Evolutionary conservation across 2,113 vertebrate genomes (phyloP), one percentile per base, ranked within the genome.

Genomic region (Cheirogaleus medius): DNA sequence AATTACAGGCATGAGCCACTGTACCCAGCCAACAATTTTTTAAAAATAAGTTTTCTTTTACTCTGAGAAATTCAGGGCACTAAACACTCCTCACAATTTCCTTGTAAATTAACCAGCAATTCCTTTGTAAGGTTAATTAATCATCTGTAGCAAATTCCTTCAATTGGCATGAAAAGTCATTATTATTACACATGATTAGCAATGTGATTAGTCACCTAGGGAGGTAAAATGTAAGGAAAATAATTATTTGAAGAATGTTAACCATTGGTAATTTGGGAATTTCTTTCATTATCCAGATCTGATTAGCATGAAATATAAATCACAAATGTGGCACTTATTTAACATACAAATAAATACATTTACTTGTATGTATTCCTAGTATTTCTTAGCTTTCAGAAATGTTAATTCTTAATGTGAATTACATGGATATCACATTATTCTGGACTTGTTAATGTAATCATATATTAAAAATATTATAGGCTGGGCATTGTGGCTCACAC

Each of bases 231-330:
- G 91, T 97, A 94, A 97, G 96, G 92, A 98, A 98, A 97, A n/a
- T 84, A 98, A 95, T 98, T 94, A 98, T 98, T 98, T 97, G 95
- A 93, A 97, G 95, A 97, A 97, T 97, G 96, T 95, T 96, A 98
- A 87, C 97, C 95, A 97, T 78, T 89, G 77, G 97, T 98, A 93
- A 96, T 88, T 91, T 96, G 85, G 42, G 89, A 98, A 97, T 98
- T 98, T 98, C 81, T 73, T 56, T 98, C 95, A 87, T 98, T 98
- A 97, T 96, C 98, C 92, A 96, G 97, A 96, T 78, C 92, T 97
- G 97, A 98, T 98, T 97, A 98, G 91, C 94, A 95, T 90, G 97
- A 98, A 98, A 97, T 96, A 90, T 93, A 98, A 98, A 97, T 98
- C 94, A 96, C 94, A 98, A 97, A 49, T 86, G 56, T 76, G 80